Evolutionary conservation across 2,888 invertebrate genomes (phyloP), one percentile per base, ranked within the genome.

Genomic region (Merodon equestris): DNA sequence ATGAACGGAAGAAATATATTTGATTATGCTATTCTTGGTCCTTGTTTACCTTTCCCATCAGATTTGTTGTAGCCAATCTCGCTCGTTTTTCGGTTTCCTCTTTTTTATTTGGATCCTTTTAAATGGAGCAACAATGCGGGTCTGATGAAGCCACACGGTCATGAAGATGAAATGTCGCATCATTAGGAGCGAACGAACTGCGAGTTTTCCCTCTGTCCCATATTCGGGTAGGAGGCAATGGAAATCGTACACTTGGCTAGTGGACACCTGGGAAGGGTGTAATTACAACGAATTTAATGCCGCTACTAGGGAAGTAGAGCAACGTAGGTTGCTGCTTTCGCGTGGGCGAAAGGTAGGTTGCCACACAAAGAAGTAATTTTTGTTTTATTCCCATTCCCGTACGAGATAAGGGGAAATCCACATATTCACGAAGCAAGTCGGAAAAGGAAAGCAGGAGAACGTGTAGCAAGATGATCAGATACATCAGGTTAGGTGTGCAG

Each of bases 161-260:
- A 51, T 72, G 64, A 72, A 72, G 57, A 72, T 64, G 64, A 72
- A 72, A 64, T 72, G 64, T 72, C 64, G 44, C 72, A 64, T 72
- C 72, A 72, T 64, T 64, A 58, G 51, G 45, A 18, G 51, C 44
- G 36, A 53, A 40, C 42, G 36, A 27, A 54, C 36, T 57, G 54
- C 56, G 50, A 51, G n/a, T n/a, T n/a, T n/a, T n/a, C 27, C 27
- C 7, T 27, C 7, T 27, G 3, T 27, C 7, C n/a, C n/a, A n/a
- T n/a, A n/a, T 27, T 27, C 27, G 27, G 27, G 27, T 4, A 4
- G 27, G 7, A 4, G 56, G 63, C 63, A 51, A 50, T 27, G 63
- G 53, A 38, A 14, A 38, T 38, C 14, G 34, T 47, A 13, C 40
- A 47, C 44, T 27, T 13, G 2, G 14, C 36, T 15, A 15, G 18